Evolutionary conservation across 2,797 vertebrate species (phyloP), one percentile per base, ranked within the genome.

Genomic region (Hipposideros larvatus): DNA sequence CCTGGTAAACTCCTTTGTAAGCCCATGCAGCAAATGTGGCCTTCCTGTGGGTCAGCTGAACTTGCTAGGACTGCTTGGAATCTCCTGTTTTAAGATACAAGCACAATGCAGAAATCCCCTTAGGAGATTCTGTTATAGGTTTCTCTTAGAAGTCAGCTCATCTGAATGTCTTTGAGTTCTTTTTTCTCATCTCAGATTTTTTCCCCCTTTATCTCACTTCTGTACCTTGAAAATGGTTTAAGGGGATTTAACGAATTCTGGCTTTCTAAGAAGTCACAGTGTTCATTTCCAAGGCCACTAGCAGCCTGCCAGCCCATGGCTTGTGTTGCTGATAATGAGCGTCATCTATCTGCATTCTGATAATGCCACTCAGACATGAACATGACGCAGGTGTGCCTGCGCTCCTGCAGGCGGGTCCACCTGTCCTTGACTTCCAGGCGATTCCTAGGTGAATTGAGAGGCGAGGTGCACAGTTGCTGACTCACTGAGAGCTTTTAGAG

Each of bases 211-310:
- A 28, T 55, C 18, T 14, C 51, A 90, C 28, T 51, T 51, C 87
- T 93, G 15, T 48, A 28, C 7, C 75, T 65, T 79, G 15, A 55
- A 87, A 61, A 46, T 37, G 21, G 7, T 22, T 34, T 7, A 63
- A 77, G 48, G n/a, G 14, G 22, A 70, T 53, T 86, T 63, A 75
- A 65, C 59, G 74, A 48, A 34, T 96, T 82, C 92, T 9, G n/a
- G 34, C 80, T 74, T 77, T 90, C 73, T 87, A 83, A n/a, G 55
- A 5, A 70, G 57, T 28, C 53, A 79, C 2, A 21, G 3, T 3
- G 51, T 51, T 94, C 88, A 18, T 19, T 31, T 65, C 37, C 65
- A 85, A 94, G 95, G 79, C 48, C 0, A 0, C 4, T 8, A 11
- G 3, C 46, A 51, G 94, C 84, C 89, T 46, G 94, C n/a, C 79